Evolutionary conservation across 2,888 invertebrate species (phyloP).

Genomic region (Zygogramma bicolorata): DNA sequence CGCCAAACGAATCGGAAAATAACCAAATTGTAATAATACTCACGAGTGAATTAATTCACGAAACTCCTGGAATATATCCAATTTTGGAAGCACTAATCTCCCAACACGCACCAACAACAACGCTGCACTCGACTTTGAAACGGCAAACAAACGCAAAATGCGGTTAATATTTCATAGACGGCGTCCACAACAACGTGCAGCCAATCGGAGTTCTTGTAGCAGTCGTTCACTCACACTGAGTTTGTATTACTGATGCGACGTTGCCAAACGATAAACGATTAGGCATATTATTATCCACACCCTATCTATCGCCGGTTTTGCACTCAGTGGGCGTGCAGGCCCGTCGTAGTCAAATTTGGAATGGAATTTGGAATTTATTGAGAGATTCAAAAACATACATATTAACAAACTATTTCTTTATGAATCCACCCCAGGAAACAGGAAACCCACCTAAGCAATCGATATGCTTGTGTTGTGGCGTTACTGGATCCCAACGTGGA

Average conservation of each 20-base stretch:
- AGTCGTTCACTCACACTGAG: slow-evolving; percentile 26
- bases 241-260: not conserved
- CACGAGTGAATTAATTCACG: not conserved
- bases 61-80: not conserved
- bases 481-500: no score
- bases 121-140: slow-evolving; percentile 25
- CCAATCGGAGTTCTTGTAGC: slow-evolving; percentile 26
- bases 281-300: not conserved
- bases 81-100: not conserved
- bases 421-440: no score
- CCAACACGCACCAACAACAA: slow-evolving; percentile 13
- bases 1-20: not conserved
- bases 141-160: not conserved
- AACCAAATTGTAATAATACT: not conserved
- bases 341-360: no score
- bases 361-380: no score
- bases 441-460: no score
- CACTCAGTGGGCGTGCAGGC: not conserved
- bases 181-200: slow-evolving; percentile 22
- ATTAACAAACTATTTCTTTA: no score
- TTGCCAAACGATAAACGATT: slow-evolving; percentile 21
- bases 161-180: slow-evolving; percentile 20
- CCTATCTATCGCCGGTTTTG: not conserved
- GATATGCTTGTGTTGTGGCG: no score
- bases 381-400: no score